Evolutionary conservation across 2,113 vertebrate genomes (phyloP).

Genomic region (Oreotrochilus melanogaster): DNA sequence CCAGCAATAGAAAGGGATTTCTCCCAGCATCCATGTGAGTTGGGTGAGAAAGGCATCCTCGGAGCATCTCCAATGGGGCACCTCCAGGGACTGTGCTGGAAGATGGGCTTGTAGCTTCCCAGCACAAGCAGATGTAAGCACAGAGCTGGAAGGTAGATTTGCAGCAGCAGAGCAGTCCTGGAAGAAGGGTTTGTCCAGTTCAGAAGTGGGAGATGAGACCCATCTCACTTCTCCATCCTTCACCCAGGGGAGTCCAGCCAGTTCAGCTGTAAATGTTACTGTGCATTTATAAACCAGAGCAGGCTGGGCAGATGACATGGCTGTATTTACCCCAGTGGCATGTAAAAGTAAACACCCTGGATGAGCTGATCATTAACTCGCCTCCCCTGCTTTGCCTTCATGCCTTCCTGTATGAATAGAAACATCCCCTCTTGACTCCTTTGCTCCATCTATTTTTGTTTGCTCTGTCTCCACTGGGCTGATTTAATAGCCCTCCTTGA

Average conservation of each 20-base stretch:
- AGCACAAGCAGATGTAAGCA: background rate
- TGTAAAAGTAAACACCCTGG: constrained; percentile 49
- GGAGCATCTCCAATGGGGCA: background rate
- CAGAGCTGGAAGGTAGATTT: background rate
- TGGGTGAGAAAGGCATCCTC: fast-evolving
- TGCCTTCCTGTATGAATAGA: constrained; percentile 4
- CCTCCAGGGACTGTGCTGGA: background rate
- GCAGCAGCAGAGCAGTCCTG: background rate
- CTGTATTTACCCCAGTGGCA: constrained; percentile 58
- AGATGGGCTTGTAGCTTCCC: background rate
- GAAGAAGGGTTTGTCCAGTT: background rate
- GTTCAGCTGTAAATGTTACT: constrained; percentile 27
- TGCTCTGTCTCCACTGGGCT: constrained; percentile 30
- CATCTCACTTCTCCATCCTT: background rate
- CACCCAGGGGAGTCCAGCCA: background rate
- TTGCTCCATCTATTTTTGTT: constrained; percentile 11
- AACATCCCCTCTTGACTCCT: background rate
- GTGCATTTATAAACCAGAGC: constrained; percentile 24
- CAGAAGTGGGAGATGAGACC: background rate
- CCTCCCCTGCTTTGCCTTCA: constrained; percentile 4
- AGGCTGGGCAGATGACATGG: background rate
- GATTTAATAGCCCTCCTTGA: constrained; percentile 50
- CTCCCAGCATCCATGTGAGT: background rate
- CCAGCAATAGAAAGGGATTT: background rate
- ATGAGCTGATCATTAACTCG: constrained; percentile 29